Conservation (phyloP, 2,888 invertebrate species). For the Xanthorhoe spadicearia region DNA sequence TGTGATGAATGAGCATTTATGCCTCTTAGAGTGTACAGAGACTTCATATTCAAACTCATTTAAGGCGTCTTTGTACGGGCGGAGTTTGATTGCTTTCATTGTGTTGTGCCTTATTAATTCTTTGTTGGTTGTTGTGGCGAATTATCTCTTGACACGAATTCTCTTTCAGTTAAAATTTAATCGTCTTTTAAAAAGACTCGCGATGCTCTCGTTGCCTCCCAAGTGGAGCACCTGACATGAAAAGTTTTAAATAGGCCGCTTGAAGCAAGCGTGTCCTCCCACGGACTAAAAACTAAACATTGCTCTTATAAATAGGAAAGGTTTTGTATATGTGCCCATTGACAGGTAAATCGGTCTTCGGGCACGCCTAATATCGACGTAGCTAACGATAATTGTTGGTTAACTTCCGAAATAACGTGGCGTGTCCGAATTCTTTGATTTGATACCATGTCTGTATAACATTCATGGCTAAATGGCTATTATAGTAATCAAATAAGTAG, state of each 20-base stretch:
- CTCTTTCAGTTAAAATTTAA: conserved; percentile 20
- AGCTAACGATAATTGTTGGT: conserved; percentile 37
- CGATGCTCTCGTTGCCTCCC: conserved; percentile 18
- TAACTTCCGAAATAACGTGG: conserved; percentile 34
- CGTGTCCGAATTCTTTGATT: conserved; percentile 29
- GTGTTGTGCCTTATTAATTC: conserved; percentile 33
- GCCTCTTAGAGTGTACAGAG: conserved; percentile 40
- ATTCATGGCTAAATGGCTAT: conserved; percentile 10
- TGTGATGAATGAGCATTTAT: conserved; percentile 50
- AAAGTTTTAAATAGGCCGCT: conserved; percentile 30
- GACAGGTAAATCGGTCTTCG: conserved; percentile 33
- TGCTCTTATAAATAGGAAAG: conserved; percentile 28
- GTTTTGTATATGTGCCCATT: conserved; percentile 25
- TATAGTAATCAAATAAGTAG: conserved; percentile 7
- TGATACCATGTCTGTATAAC: conserved; percentile 16
- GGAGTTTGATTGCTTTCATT: conserved; percentile 41
- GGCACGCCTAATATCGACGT: conserved; percentile 36
- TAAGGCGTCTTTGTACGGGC: conserved; percentile 33
- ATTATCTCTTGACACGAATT: conserved; percentile 25
- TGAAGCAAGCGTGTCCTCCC: conserved; percentile 13
- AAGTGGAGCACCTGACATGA: conserved; percentile 29
- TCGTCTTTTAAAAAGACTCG: conserved; percentile 25
- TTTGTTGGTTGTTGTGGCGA: conserved; percentile 33
- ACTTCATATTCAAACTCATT: conserved; percentile 36
- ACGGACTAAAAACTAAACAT: conserved; percentile 20